Evolutionary conservation across 2,113 vertebrate genomes (phyloP), one percentile per base, ranked within the genome.

Genomic region (Aptenodytes patagonicus): DNA sequence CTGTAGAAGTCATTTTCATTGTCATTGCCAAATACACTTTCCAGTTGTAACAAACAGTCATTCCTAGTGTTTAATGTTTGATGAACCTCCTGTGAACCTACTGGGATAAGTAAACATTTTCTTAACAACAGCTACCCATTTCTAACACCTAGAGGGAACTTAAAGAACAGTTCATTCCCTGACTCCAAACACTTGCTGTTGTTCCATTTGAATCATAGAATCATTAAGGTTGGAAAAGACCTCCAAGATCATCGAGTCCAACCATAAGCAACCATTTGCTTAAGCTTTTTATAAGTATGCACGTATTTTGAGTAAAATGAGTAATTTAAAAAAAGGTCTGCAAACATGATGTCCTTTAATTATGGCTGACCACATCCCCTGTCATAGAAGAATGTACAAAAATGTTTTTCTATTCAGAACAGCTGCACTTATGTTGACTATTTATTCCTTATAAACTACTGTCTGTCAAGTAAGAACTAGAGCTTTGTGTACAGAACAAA

Each of bases 251-350:
- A 12, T 40, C 42, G 42, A 42, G 42, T 42, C 42, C 42, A 42
- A 42, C 42, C 42, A 42, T 42, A 42, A 42, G 42, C 42, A 42
- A 42, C 55, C 17, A 49, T 92, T 62, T 89, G 31, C 28, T 87
- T 91, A 85, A 83, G 40, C 10, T 95, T 88, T 89, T 91, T 81
- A 25, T 65, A 84, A 28, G 38, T 36, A 38, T 64, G 90, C 71
- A 47, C 21, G 7, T 89, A 85, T 89, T 97, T 97, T 95, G 29
- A 95, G 84, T 93, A 86, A 93, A 88, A 90, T 64, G 38, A 83
- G 71, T 92, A 57, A 61, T 61, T 94, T 92, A 13, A 32, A 47
- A 86, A 71, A 81, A 71, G 13, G 76, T 55, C 60, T 78, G 46
- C 49, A 93, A 49, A 28, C 36, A 47, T 28, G 2, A 58, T 90